Base-by-base conservation (phyloP, 2,797 vertebrate species). In the Chloroceryle inda region DNA sequence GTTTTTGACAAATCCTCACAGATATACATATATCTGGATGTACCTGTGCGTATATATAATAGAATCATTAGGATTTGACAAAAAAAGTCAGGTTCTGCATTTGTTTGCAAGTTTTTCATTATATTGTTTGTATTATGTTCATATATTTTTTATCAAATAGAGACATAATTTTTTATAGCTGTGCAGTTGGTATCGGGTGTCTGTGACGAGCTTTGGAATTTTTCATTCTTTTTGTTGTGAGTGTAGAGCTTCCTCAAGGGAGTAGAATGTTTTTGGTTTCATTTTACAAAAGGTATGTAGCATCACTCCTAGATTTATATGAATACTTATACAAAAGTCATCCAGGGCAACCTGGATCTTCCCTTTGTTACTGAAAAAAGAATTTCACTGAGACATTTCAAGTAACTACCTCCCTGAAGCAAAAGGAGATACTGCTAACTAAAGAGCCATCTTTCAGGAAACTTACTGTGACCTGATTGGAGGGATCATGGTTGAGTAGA, bases 11-110 rank as follows among this genome's bases (percentile, higher is more conserved):
- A 78, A 78, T 75, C 18, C 40, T 42, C 29, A 11, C 15, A 63
- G 37, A 20, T 59, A 8, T 10, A 20, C 4, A 11, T 67, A 29
- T 44, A 55, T 55, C 13, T 0, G 0, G 14, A 35, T 10, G 21
- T 69, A 72, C 6, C 6, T 37, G 21, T 62, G 45, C 22, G 33
- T 31, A 11, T 66, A 12, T 33, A 67, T 35, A 50, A 62, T 63
- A n/a, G 18, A 87, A 31, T 31, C 52, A 4, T 38, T 45, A n/a
- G 33, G 10, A 77, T 88, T 83, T 93, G 9, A 73, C 11, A 35
- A 58, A 87, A 81, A 80, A 62, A 12, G 6, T 8, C 40, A 62
- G 26, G 5, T 40, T 59, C 6, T 55, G 2, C 26, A 37, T 67
- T 62, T 24, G 1, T 59, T 86, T 71, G 42, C 3, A 35, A 49